Base-by-base conservation (phyloP, 1,140 invertebrate species). In the Drosophila auraria region DNA sequence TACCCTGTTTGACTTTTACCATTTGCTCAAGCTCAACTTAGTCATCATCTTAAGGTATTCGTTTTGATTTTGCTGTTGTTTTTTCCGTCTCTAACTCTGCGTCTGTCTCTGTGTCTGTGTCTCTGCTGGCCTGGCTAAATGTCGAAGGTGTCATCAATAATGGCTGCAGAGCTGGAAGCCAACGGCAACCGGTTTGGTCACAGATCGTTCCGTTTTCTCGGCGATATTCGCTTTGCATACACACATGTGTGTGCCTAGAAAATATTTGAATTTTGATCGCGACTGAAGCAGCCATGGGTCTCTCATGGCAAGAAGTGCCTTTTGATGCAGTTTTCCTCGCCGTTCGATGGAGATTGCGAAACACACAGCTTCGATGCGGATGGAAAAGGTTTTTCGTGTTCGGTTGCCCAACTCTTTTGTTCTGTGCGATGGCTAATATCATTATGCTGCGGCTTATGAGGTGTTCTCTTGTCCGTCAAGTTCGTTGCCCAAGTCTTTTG, bases 61-160 rank as follows among this genome's bases (percentile, higher is more conserved):
- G 62, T 70, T 73, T 73, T 30, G 44, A 42, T 58, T 40, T 59
- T 72, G 72, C 40, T 69, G 51, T 65, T 51, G 27, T 62, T 53
- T 45, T 64, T 56, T 58, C 60, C 74, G 56, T 27, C 47, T 54
- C 12, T 4, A 17, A 33, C 27, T 54, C n/a, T n/a, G 49, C 5
- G 14, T 27, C 23, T 12, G 36, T 5, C 23, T n/a, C 14, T 45
- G 25, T 30, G 44, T 17, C 44, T 23, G 1, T 12, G 30, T 53
- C 20, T 44, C 25, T 27, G 20, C 14, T 27, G 57, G 36, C 45
- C 54, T 58, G 54, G 70, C 70, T 90, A 89, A 89, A 89, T 89
- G 86, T 89, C 86, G 86, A 90, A 89, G 86, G 86, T 89, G 86
- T 86, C 86, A 89, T 89, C 87, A 89, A 90, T 89, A 80, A 78